phyloP scores from a whole-genome alignment of 2,888 invertebrate genomes.

The Eupithecia vulgata region DNA sequence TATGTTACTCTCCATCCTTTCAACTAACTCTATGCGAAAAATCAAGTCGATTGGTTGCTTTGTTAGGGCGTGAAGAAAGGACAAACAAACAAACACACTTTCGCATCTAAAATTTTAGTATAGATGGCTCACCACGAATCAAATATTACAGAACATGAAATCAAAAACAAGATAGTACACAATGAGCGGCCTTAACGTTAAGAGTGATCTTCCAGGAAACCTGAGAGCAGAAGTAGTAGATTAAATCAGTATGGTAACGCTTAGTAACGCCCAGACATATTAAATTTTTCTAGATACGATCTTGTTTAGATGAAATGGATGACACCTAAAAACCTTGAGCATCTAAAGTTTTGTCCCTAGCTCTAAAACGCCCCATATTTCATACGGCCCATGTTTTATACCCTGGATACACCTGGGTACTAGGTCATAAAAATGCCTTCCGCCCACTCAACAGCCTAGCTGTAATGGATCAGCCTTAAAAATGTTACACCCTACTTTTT shows the following conservation, averaged over 20 bases:
- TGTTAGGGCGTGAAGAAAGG: too few relatives aligned
- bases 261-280: not conserved
- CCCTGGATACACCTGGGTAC: not conserved
- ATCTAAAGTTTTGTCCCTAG: not conserved
- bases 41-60: too few relatives aligned
- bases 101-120: too few relatives aligned
- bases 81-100: too few relatives aligned
- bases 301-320: not conserved
- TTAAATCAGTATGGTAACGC: not conserved
- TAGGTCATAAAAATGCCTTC: not conserved
- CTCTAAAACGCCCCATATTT: not conserved
- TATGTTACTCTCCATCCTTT: too few relatives aligned
- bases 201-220: not conserved
- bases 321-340: not conserved
- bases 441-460: not conserved
- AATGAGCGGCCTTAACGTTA: not conserved
- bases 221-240: not conserved
- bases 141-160: not conserved
- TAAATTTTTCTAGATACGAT: not conserved
- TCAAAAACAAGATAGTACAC: not conserved
- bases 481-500: not conserved
- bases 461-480: not conserved
- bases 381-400: not conserved
- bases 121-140: not conserved
- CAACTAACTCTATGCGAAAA: too few relatives aligned